Evolutionary conservation across 2,797 vertebrate species (phyloP).

Genomic region (Lepus townsendii): DNA sequence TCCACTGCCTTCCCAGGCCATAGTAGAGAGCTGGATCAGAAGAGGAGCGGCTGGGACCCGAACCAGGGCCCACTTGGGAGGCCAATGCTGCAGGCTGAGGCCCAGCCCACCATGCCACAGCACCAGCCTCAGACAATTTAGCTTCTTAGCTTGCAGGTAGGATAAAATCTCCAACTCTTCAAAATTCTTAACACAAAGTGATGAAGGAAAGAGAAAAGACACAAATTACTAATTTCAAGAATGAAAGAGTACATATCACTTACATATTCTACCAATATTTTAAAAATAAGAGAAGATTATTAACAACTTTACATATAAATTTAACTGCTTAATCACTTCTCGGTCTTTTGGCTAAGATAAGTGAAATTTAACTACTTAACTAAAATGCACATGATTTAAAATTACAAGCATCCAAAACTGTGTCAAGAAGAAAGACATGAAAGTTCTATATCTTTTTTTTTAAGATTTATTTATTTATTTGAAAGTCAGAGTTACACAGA

Average conservation of each 20-base stretch:
- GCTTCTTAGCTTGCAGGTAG: not conserved
- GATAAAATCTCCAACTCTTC: not conserved
- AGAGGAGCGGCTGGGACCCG: no score
- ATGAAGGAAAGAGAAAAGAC: not conserved
- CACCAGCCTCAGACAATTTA: no score
- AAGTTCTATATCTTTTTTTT: not conserved
- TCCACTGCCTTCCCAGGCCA: no score
- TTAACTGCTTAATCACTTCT: no score
- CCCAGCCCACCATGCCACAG: no score
- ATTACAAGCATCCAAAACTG: not conserved
- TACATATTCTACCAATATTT: not conserved
- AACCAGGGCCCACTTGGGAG: no score
- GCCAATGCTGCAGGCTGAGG: no score
- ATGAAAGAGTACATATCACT: not conserved
- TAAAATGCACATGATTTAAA: slow-evolving; percentile 6
- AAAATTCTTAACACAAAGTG: not conserved
- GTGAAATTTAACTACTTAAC: not conserved
- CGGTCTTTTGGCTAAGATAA: no score
- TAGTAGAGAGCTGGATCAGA: no score
- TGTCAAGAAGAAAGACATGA: not conserved
- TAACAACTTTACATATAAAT: not conserved
- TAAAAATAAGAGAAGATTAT: not conserved
- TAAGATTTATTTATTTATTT: no score
- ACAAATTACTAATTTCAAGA: not conserved
- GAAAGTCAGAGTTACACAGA: no score